Evolutionary conservation across 2,888 invertebrate species (phyloP), one percentile per base, ranked within the genome.

Genomic region (Choreutis nemorana): DNA sequence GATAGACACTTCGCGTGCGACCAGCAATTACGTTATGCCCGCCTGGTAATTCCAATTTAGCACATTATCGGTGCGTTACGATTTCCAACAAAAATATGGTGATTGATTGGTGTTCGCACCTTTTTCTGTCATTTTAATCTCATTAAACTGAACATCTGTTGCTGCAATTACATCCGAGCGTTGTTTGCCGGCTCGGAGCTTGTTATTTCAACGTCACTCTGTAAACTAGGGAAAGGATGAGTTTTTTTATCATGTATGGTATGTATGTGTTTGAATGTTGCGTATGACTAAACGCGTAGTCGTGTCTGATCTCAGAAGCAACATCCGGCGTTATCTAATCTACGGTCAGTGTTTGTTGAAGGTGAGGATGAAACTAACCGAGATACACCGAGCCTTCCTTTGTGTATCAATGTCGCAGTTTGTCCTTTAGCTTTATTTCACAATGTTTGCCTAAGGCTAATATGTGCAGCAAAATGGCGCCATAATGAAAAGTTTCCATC

Each of bases 1-100:
- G 77, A 78, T 77, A 78, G 77, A 72, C 77, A 72, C 61, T 70
- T 78, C 59, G 77, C 77, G 77, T 78, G 77, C 58, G 55, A 58
- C 47, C 60, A 48, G 59, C 73, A 67, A 75, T 70, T 68, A 72
- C 50, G 54, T 50, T 51, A 56, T 50, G 49, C 48, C 35, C 50
- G 52, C 53, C 50, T 44, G 41, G 52, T 57, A 64, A 67, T 68
- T 59, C 64, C 58, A 67, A 70, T 75, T 77, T 71, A 60, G 71
- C 75, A 66, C 73, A 73, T 77, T 72, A 68, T 67, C 63, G 70
- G 60, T 59, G 63, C 64, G 55, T 57, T 61, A 55, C 55, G 62
- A 63, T 67, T 57, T 59, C 55, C 42, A 62, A 63, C 60, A 53
- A 31, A 18, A 54, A 55, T 56, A 59, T 61, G 53, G 49, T 50